Evolutionary conservation across 2,888 invertebrate species (phyloP), one percentile per base, ranked within the genome.

Genomic region (Thereva unica): DNA sequence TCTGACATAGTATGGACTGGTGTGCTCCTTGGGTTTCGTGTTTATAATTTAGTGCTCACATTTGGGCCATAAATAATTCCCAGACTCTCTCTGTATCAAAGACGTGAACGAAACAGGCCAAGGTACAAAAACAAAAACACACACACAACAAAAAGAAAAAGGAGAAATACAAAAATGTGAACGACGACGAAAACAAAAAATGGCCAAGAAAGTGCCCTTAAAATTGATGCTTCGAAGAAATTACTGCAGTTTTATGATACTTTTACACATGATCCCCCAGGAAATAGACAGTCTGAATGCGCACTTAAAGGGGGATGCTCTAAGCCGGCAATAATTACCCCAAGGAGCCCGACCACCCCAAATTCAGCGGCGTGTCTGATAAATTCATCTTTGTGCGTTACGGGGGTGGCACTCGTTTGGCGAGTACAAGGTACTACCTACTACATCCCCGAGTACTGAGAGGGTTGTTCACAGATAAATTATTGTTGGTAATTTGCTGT

Each of bases 11-110:
- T 40, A 10, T 34, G 59, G 49, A 59, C 59, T 59, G 45, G 47
- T 59, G 59, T 59, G 49, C 49, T 59, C 49, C 59, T 59, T 59
- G 59, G 53, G 50, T 63, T 61, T 67, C 55, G 59, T 69, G 67
- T 69, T 69, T 69, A 69, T 69, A 69, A 69, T 69, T 69, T 69
- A 69, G 67, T 69, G 63, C 68, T 69, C 68, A 69, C 68, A 69
- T 69, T 69, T 67, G 68, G 68, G 64, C 68, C 12, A 69, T 69
- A 69, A 67, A 69, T 69, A 69, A 69, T 69, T 69, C 64, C 54
- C 49, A 53, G 50, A 23, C 23, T 52, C 52, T 52, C 52, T 59
- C 41, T 41, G 47, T 59, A 68, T 64, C 54, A 12, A 52, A 35
- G 52, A 35, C 34, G 52, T 52, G 55, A 40, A 40, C 23, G 42